phyloP scores from a whole-genome alignment of 2,888 invertebrate species.

The Netelia fuscicornis region DNA sequence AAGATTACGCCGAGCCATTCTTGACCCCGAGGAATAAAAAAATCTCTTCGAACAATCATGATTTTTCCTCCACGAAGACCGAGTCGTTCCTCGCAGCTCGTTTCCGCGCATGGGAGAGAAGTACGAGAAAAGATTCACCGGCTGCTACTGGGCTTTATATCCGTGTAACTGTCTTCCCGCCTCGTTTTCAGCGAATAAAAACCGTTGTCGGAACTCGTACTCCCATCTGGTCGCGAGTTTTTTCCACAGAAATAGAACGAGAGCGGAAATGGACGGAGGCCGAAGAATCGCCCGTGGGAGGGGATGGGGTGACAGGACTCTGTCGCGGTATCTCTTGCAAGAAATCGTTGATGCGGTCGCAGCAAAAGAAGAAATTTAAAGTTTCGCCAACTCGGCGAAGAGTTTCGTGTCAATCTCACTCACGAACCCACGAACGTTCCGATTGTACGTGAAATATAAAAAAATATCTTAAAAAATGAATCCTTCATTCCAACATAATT shows the following conservation, averaged over 20 bases:
- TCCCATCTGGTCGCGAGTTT: constrained; percentile 34
- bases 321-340: constrained; percentile 13
- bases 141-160: constrained; percentile 37
- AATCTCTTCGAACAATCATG: constrained; percentile 10
- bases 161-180: constrained; percentile 26
- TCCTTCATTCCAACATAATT: constrained; percentile 1
- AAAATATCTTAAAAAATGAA: neutral
- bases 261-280: neutral
- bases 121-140: constrained; percentile 23
- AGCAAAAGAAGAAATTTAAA: constrained; percentile 35
- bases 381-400: constrained; percentile 36
- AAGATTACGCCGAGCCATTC: constrained; percentile 25
- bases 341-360: constrained; percentile 33
- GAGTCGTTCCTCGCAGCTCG: constrained; percentile 18
- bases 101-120: neutral
- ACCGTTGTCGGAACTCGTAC: constrained; percentile 15
- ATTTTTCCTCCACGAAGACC: constrained; percentile 11
- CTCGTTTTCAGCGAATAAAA: constrained; percentile 39
- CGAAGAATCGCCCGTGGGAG: neutral
- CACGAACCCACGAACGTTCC: neutral
- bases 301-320: constrained; percentile 18
- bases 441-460: neutral
- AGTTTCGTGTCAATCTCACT: constrained; percentile 32
- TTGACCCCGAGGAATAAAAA: constrained; percentile 5
- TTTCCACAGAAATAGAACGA: constrained; percentile 22